Conservation (phyloP, 2,113 vertebrate species). For the Lontra canadensis region DNA sequence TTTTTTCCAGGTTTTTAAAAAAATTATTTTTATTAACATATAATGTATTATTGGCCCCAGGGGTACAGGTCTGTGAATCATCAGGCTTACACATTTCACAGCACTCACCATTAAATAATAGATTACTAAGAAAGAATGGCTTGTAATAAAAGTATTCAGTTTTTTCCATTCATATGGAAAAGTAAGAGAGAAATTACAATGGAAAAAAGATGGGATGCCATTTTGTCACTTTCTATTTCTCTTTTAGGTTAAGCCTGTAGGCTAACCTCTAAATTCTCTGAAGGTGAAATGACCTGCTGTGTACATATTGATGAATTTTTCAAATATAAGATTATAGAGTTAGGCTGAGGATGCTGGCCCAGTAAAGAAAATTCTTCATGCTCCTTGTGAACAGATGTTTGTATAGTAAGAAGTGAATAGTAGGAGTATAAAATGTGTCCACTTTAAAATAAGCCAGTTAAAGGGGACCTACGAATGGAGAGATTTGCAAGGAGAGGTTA, state of each 20-base stretch:
- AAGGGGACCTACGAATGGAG: not conserved
- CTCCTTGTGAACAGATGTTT: not conserved
- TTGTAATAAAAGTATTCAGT: not conserved
- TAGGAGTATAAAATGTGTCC: not conserved
- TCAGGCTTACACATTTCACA: too few relatives aligned
- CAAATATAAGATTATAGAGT: not conserved
- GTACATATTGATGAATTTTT: not conserved
- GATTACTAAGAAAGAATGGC: not conserved
- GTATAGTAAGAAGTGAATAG: not conserved
- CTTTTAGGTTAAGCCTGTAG: not conserved
- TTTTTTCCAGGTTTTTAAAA: not conserved
- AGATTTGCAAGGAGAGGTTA: not conserved
- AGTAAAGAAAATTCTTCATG: not conserved
- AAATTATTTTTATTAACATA: too few relatives aligned
- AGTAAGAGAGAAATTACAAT: not conserved
- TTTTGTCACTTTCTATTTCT: not conserved
- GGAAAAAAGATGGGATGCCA: not conserved
- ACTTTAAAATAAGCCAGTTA: not conserved
- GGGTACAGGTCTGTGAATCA: too few relatives aligned
- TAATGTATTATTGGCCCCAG: too few relatives aligned
- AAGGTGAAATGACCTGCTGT: not conserved
- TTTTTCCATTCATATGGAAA: not conserved
- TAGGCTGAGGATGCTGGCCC: not conserved
- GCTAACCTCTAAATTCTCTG: not conserved
- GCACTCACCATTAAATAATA: not conserved